These are phyloP conservation scores for Callinectes sapidus DNA, from an alignment of 2,888 invertebrate genomes.

Conservation along the genomic window DNA sequence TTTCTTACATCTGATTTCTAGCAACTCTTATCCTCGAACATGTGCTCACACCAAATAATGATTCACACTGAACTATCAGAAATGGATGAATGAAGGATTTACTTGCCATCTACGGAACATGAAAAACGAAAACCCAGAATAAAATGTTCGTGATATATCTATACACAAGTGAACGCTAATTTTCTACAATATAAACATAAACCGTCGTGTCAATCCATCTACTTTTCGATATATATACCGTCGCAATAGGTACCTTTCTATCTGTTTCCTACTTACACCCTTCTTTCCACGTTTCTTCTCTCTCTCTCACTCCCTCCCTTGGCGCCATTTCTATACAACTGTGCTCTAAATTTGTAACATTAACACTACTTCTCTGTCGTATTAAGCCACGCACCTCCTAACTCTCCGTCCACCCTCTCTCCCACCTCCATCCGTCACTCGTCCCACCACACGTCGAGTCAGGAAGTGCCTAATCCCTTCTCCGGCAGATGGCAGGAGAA, in stretches of 20 bases:
- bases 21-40: too few relatives aligned
- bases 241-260: background rate
- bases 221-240: background rate
- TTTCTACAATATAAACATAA: too few relatives aligned
- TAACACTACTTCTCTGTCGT: background rate
- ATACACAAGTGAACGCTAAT: too few relatives aligned
- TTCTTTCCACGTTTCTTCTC: background rate
- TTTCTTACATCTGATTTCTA: too few relatives aligned
- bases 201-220: too few relatives aligned
- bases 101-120: too few relatives aligned
- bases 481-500: slow-evolving; percentile 8
- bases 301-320: background rate
- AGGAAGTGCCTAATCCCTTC: background rate
- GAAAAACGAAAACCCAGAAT: too few relatives aligned
- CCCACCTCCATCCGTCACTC: background rate
- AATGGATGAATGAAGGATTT: too few relatives aligned
- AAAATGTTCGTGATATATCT: too few relatives aligned
- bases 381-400: background rate
- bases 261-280: background rate
- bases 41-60: too few relatives aligned
- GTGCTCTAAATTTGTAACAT: background rate
- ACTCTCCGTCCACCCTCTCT: too few relatives aligned
- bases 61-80: too few relatives aligned
- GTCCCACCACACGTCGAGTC: background rate
- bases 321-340: background rate